Base-by-base conservation (phyloP, 2,797 vertebrate species). In the Typhlichthys subterraneus region DNA sequence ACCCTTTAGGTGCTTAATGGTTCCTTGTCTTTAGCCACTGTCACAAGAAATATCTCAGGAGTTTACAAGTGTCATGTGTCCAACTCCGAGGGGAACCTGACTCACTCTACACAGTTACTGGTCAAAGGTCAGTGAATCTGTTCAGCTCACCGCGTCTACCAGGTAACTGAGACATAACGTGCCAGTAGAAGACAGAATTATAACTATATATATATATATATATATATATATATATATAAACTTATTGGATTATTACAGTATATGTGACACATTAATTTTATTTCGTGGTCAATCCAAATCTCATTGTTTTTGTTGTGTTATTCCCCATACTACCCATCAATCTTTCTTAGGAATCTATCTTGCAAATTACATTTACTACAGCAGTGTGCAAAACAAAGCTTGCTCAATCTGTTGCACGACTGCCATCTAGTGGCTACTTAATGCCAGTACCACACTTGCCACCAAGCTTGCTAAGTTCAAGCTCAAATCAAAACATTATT, bases 21-120 rank as follows among this genome's bases (percentile, higher is more conserved):
- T 48, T 95, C 93, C 0, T 89, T 99, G 87, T 89, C 88, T 86
- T 89, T 99, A 70, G 85, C 76, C 0, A 82, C 73, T 0, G 94
- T 94, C 83, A 92, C 92, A 11, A 93, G 92, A 12, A 85, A 93
- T 84, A 93, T 85, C 2, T 91, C 96, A 0, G 97, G 97, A 74
- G 84, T 94, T 55, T 99, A 98, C 73, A 95, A 90, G 59, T 99
- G 97, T 87, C 95, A 97, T 0, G 96, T 97, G 10, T 94, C 95
- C 82, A 99, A 95, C 82, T 71, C 92, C 0, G 96, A 97, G 84
- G 97, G 97, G 75, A 95, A 94, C 17, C 51, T 95, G 78, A 95
- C 92, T 64, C 96, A 98, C 67, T 86, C 80, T 42, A 96, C 92
- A 5, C 94, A 94, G 1, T 95, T 99, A 69, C 93, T 95, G 33